Conservation (phyloP, 2,888 invertebrate species). For the Lucinisca nassula region DNA sequence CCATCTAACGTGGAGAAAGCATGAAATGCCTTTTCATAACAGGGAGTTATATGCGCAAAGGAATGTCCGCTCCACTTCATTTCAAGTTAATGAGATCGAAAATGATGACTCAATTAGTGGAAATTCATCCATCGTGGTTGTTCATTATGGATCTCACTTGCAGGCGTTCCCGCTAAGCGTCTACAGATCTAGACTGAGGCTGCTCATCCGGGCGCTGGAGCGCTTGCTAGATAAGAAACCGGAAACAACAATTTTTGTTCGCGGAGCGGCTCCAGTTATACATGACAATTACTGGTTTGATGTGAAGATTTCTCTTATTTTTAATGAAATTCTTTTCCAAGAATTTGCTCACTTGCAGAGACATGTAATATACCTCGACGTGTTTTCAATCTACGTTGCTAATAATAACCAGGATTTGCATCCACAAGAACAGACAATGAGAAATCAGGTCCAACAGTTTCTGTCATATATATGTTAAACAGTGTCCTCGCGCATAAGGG, state of each 20-base stretch:
- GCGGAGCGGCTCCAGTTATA: not conserved
- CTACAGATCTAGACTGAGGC: not conserved
- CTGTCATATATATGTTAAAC: not conserved
- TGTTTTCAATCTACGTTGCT: not conserved
- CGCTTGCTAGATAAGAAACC: not conserved
- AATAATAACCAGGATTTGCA: not conserved
- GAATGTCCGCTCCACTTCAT: not conserved
- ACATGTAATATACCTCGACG: not conserved
- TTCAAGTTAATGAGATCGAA: not conserved
- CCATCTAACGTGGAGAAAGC: not conserved
- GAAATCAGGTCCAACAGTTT: not conserved
- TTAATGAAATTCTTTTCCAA: not conserved
- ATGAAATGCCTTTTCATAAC: constrained; percentile 3
- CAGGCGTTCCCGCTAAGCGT: not conserved
- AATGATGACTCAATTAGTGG: not conserved
- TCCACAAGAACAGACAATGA: not conserved
- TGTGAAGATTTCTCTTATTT: not conserved
- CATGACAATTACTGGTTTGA: not conserved
- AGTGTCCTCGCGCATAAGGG: too few relatives aligned
- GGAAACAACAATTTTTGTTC: not conserved
- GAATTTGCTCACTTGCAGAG: not conserved
- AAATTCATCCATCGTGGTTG: not conserved
- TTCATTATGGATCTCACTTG: not conserved
- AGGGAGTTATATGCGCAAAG: not conserved
- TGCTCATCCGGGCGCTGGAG: not conserved